Evolutionary conservation across 2,888 invertebrate species (phyloP).

Genomic region (Nymphalis urticae): DNA sequence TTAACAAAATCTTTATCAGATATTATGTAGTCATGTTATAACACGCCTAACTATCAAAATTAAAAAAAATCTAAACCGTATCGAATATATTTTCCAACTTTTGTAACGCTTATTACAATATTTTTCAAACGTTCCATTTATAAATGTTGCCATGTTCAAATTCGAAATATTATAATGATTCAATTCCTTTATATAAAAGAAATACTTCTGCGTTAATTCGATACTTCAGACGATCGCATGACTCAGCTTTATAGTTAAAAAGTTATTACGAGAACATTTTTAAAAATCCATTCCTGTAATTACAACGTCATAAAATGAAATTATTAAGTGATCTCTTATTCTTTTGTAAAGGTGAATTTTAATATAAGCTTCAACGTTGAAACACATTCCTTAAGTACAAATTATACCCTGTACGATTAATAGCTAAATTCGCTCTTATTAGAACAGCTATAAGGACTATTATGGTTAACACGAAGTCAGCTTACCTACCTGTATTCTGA

Average conservation of each 20-base stretch:
- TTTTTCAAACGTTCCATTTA: not conserved
- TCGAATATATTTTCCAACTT: too few species aligned
- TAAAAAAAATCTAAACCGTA: too few species aligned
- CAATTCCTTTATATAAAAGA: not conserved
- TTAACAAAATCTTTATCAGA: too few species aligned
- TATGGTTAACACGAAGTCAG: slow-evolving; percentile 50
- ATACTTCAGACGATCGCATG: slow-evolving; percentile 5
- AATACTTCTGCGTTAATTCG: not conserved
- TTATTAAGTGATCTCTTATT: slow-evolving; percentile 19
- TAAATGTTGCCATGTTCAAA: not conserved
- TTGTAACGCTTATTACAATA: too few species aligned
- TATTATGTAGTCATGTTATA: too few species aligned
- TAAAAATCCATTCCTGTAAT: slow-evolving; percentile 1
- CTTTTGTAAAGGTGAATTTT: slow-evolving; percentile 24
- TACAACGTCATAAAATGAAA: slow-evolving; percentile 8
- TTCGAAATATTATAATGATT: not conserved
- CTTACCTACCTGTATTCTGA: slow-evolving; percentile 42
- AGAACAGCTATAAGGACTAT: slow-evolving; percentile 36
- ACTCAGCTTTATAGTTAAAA: not conserved
- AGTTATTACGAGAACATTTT: slow-evolving; percentile 1
- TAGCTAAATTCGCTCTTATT: slow-evolving; percentile 19
- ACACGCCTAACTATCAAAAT: too few species aligned
- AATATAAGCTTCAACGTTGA: slow-evolving; percentile 35
- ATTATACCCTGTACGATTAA: not conserved
- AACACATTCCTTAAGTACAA: slow-evolving; percentile 26